Evolutionary conservation across 2,113 vertebrate genomes (phyloP).

Genomic region (Neopipo cinnamomea): DNA sequence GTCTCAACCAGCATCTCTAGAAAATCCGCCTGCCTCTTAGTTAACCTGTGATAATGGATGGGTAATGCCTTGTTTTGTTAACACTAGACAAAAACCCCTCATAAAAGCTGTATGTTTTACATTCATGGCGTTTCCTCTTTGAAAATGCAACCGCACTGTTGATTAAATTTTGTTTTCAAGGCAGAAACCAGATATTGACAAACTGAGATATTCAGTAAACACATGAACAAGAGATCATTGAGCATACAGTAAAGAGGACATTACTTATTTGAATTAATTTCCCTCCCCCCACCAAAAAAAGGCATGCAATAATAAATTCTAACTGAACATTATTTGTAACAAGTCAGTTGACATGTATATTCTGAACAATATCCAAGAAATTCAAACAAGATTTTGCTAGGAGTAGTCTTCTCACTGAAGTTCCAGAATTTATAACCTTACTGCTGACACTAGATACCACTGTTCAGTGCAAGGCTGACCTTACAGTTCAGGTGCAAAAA

Average conservation of each 20-base stretch:
- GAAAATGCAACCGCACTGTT: not conserved
- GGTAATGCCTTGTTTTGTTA: not conserved
- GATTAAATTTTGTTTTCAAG: not conserved
- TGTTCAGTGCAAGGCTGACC: not conserved
- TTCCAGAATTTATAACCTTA: not conserved
- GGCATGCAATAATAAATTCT: not conserved
- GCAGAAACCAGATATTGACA: not conserved
- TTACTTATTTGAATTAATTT: not conserved
- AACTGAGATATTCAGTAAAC: not conserved
- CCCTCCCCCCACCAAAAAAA: not conserved
- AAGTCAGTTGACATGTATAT: not conserved
- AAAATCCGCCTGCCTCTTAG: not conserved
- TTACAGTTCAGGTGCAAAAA: not conserved
- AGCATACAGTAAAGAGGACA: not conserved
- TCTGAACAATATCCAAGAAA: not conserved
- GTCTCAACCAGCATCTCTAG: not conserved
- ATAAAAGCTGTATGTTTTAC: not conserved
- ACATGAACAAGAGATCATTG: not conserved
- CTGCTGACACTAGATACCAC: not conserved
- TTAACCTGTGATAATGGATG: not conserved
- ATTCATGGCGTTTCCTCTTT: not conserved
- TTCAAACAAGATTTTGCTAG: not conserved
- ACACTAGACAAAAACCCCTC: not conserved
- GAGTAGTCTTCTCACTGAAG: not conserved
- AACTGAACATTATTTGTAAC: not conserved